Evolutionary conservation across 2,888 invertebrate species (phyloP).

Genomic region (Drosophila prolongata): DNA sequence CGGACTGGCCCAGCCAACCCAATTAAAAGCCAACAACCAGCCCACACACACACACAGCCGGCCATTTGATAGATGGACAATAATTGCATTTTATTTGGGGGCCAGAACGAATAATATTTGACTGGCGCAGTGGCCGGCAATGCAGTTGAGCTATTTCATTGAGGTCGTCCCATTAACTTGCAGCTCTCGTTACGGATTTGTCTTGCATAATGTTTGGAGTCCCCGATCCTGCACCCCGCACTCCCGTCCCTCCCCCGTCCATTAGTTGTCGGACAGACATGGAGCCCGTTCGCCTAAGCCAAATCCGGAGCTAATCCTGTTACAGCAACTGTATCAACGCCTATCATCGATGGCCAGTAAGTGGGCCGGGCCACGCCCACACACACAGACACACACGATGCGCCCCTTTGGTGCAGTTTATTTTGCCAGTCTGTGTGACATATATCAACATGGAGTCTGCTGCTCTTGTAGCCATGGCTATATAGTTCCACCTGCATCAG

Average conservation of each 20-base stretch:
- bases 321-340: constrained; percentile 53
- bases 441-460: constrained; percentile 45
- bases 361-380: constrained; percentile 34
- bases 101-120: constrained; percentile 45
- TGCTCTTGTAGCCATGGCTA: constrained; percentile 1
- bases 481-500: constrained; percentile 54
- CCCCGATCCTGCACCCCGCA: neutral
- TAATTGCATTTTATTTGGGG: constrained; percentile 51
- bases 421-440: constrained; percentile 50
- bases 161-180: constrained; percentile 37
- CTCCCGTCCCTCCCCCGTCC: constrained; percentile 3
- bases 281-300: constrained; percentile 17
- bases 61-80: constrained; percentile 39
- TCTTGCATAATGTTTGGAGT: constrained; percentile 37
- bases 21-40: constrained; percentile 25
- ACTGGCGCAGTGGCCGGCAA: constrained; percentile 46
- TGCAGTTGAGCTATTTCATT: constrained; percentile 33
- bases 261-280: constrained; percentile 27
- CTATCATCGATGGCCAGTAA: constrained; percentile 49
- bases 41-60: neutral
- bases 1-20: constrained; percentile 21
- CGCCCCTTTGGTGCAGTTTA: constrained; percentile 41
- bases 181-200: constrained; percentile 28
- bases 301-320: constrained; percentile 54
- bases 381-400: neutral